Conservation (phyloP, 2,113 vertebrate genomes). For the Gobiocypris rarus region DNA sequence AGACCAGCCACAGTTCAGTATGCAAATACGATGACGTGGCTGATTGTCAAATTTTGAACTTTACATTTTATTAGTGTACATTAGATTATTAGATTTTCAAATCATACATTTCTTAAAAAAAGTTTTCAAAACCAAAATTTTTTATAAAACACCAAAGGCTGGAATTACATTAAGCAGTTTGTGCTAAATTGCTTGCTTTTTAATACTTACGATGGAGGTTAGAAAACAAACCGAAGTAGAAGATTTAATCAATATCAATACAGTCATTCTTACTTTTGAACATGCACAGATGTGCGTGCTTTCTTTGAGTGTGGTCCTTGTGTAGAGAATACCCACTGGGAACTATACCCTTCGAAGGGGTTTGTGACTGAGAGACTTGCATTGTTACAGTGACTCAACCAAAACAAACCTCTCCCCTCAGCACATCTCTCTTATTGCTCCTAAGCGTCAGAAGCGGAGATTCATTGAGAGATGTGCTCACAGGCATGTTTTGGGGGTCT, state of each 20-base stretch:
- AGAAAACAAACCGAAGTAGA: background rate
- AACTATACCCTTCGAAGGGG: constrained; percentile 2
- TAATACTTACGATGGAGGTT: background rate
- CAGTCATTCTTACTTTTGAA: constrained; percentile 13
- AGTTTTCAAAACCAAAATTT: background rate
- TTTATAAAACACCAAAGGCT: background rate
- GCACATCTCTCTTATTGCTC: constrained; percentile 23
- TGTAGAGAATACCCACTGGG: constrained; percentile 7
- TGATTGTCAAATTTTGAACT: background rate
- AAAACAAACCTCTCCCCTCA: constrained; percentile 37
- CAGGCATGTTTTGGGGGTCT: constrained; percentile 33
- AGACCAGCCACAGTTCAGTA: background rate
- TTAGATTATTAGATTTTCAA: no score
- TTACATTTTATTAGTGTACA: background rate
- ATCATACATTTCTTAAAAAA: background rate
- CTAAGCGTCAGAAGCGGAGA: background rate
- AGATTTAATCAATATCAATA: background rate
- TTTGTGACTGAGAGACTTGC: constrained; percentile 36
- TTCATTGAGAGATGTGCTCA: constrained; percentile 31
- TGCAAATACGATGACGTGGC: background rate
- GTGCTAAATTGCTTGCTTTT: background rate
- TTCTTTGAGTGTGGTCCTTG: constrained; percentile 38
- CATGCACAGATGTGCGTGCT: constrained; percentile 26
- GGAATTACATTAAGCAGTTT: background rate
- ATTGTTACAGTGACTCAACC: constrained; percentile 45